Percentiles rank a stretch among this genome's conserved stretches.
These are phyloP conservation scores for Anthopleura xanthogrammica DNA, from an alignment of 92 coral and sea anemone genomes.

Conservation along the genomic window DNA sequence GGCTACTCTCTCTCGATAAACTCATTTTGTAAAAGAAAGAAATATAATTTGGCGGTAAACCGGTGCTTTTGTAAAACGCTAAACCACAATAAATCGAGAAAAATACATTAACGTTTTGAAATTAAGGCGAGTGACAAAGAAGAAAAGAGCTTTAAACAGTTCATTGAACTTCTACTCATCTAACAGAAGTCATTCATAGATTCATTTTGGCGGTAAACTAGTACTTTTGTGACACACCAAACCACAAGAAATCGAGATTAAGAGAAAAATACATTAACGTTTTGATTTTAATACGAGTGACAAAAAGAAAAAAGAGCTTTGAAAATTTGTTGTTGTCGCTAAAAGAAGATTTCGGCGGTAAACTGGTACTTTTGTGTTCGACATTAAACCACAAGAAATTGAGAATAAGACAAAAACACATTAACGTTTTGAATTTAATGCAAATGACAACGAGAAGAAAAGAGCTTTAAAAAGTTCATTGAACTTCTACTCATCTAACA, in stretches of 20 bases:
- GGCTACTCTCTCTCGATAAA: too few relatives aligned
- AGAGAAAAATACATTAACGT: not conserved
- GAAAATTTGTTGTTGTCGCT: too few relatives aligned
- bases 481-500: too few relatives aligned
- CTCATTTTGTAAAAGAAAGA: too few relatives aligned
- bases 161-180: too few relatives aligned
- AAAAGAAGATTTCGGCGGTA: not conserved
- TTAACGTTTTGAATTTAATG: not conserved
- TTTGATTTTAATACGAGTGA: not conserved
- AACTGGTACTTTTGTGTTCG: not conserved
- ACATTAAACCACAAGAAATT: not conserved
- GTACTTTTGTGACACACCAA: not conserved
- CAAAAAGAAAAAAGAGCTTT: not conserved
- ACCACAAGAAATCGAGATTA: constrained; percentile 6
- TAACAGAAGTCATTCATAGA: not conserved
- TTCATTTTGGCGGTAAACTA: not conserved
- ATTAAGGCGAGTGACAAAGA: not conserved
- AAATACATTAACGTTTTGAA: not conserved
- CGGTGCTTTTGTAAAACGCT: not conserved
- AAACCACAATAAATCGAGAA: not conserved
- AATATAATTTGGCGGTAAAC: not conserved
- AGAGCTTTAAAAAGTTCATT: too few relatives aligned
- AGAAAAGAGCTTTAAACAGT: too few relatives aligned
- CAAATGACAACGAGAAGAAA: not conserved
- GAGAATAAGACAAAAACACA: not conserved